A percentile compares a stretch with the other conserved stretches of the same genome.
Evolutionary conservation across 1,140 invertebrate species (phyloP).

Genomic region (Plectus sambesii): DNA sequence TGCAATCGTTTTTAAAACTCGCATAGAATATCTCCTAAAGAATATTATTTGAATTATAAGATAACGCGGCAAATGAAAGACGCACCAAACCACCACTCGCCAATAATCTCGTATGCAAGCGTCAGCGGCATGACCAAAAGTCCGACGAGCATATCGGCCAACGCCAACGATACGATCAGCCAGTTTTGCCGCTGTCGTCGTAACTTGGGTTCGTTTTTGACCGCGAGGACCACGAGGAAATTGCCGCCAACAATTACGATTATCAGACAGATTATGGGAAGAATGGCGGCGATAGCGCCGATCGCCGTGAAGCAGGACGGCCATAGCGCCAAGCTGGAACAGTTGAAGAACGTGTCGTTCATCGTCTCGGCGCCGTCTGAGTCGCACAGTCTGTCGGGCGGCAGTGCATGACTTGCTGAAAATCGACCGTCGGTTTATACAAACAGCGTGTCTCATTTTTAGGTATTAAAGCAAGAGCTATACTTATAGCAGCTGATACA

Average conservation of each 20-base stretch:
- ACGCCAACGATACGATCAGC: conserved; percentile 57
- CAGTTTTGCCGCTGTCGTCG: conserved; percentile 51
- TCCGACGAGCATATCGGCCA: conserved; percentile 57
- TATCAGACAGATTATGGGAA: conserved; percentile 8
- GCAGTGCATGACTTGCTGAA: too few relatives aligned
- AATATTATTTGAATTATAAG: not conserved
- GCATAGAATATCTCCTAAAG: conserved; percentile 38
- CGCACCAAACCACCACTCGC: conserved; percentile 54
- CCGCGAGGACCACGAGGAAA: conserved; percentile 40
- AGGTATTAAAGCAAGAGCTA: too few relatives aligned
- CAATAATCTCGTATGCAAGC: conserved; percentile 55
- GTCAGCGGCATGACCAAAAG: conserved; percentile 58
- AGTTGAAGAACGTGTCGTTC: too few relatives aligned
- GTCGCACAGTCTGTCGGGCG: too few relatives aligned
- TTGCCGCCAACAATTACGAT: conserved; percentile 40
- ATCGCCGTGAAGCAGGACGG: conserved; percentile 41
- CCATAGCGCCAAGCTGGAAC: too few relatives aligned
- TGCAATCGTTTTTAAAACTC: conserved; percentile 39
- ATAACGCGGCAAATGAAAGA: conserved; percentile 12
- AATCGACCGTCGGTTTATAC: too few relatives aligned
- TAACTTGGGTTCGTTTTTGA: conserved; percentile 40
- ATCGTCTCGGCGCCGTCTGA: too few relatives aligned
- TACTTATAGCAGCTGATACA: too few relatives aligned
- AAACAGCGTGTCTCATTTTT: too few relatives aligned
- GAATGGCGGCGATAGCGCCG: conserved; percentile 37